These are phyloP conservation scores for Phocides pigmalion DNA, from an alignment of 1,140 invertebrate genomes.

Conservation along the genomic window DNA sequence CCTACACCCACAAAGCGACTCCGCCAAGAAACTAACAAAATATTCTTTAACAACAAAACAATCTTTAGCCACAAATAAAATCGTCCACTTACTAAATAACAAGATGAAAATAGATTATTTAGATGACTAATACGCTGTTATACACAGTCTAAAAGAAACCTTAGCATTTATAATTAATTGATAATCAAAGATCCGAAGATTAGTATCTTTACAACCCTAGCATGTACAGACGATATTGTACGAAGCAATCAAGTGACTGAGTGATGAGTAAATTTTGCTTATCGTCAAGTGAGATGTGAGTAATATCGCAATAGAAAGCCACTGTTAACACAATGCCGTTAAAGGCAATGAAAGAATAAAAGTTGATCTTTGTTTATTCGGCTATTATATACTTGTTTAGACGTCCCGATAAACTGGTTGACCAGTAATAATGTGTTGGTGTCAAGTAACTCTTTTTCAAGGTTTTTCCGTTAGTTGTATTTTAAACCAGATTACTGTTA, in stretches of 20 bases:
- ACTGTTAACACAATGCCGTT: neutral
- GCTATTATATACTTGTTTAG: neutral
- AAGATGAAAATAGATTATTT: too few relatives aligned
- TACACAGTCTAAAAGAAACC: neutral
- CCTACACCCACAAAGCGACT: too few relatives aligned
- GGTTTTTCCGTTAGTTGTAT: too few relatives aligned
- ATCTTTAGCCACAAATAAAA: too few relatives aligned
- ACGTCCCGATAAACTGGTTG: neutral
- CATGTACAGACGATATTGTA: conserved; percentile 11
- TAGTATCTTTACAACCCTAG: neutral
- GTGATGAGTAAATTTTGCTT: conserved; percentile 18
- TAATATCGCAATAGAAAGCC: neutral
- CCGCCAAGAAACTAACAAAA: too few relatives aligned
- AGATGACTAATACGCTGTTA: too few relatives aligned
- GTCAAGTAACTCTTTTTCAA: neutral
- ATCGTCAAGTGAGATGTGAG: conserved; percentile 7
- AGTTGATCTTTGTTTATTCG: neutral
- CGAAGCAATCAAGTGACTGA: conserved; percentile 25
- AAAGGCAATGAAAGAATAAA: neutral
- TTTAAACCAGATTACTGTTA: too few relatives aligned
- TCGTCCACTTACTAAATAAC: too few relatives aligned
- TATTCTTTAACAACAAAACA: too few relatives aligned
- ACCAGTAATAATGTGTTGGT: neutral
- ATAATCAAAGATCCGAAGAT: neutral
- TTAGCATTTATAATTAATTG: neutral